Evolutionary conservation across 2,888 invertebrate species (phyloP).

Genomic region (Dasypolia templi): DNA sequence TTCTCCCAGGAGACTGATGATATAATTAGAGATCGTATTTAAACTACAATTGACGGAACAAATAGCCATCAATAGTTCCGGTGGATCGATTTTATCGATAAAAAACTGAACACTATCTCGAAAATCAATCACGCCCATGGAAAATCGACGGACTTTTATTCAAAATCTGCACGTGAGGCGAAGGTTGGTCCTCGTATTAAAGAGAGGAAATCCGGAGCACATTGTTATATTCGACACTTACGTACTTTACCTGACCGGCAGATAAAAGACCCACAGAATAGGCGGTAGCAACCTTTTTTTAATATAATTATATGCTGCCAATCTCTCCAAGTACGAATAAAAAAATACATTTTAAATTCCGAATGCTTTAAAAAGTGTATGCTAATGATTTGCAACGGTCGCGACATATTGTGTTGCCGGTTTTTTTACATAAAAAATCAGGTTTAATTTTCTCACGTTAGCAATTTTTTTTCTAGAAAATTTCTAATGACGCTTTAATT

Average conservation of each 20-base stretch:
- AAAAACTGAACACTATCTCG: conserved; percentile 83
- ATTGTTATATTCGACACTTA: conserved; percentile 87
- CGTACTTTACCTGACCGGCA: conserved; percentile 88
- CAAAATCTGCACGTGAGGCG: conserved; percentile 89
- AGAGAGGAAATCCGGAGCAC: conserved; percentile 89
- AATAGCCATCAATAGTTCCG: conserved; percentile 75
- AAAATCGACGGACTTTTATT: conserved; percentile 85
- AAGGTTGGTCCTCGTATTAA: conserved; percentile 88
- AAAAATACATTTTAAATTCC: conserved; percentile 73
- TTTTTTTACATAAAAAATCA: conserved; percentile 75
- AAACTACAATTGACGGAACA: conserved; percentile 57
- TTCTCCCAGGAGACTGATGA: background rate
- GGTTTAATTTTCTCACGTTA: conserved; percentile 90
- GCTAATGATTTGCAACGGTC: conserved; percentile 88
- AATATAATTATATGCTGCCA: conserved; percentile 85
- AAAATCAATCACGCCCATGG: conserved; percentile 90
- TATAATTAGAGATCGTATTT: conserved; percentile 52
- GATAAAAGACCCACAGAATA: conserved; percentile 82
- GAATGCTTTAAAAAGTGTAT: conserved; percentile 76
- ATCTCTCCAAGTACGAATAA: conserved; percentile 65
- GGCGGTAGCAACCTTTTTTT: conserved; percentile 80
- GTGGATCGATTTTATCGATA: conserved; percentile 76
- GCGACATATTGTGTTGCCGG: conserved; percentile 73
- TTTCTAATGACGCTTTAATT: conserved; percentile 90
- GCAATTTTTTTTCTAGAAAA: conserved; percentile 80